A percentile compares a stretch with the other conserved stretches of the same genome.
Evolutionary conservation across 2,113 vertebrate species (phyloP).

Genomic region (Hippocampus mohnikei): DNA sequence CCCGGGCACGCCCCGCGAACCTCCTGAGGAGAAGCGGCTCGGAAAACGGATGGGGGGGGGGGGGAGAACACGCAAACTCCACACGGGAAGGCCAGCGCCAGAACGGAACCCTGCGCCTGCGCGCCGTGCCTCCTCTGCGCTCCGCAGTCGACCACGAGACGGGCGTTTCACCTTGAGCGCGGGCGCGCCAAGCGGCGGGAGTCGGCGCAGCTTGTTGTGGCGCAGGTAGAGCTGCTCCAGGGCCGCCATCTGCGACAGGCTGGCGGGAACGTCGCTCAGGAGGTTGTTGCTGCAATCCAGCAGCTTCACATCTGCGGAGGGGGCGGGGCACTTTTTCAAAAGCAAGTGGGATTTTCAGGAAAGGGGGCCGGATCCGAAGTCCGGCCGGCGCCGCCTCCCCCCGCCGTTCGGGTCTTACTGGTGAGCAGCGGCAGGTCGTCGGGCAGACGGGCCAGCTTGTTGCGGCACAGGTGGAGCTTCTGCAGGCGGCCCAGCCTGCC

Average conservation of each 20-base stretch:
- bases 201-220: slow-evolving; percentile 81
- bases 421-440: slow-evolving; percentile 79
- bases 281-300: slow-evolving; percentile 90
- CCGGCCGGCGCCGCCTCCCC: too few species aligned
- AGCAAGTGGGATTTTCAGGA: background rate
- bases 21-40: too few species aligned
- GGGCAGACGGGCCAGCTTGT: slow-evolving; percentile 82
- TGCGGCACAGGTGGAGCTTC: slow-evolving; percentile 80
- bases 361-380: background rate
- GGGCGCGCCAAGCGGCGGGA: slow-evolving; percentile 79
- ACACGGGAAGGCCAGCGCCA: too few species aligned
- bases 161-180: slow-evolving; percentile 79
- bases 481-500: slow-evolving; percentile 74
- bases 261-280: slow-evolving; percentile 78
- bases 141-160: too few species aligned
- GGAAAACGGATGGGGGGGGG: too few species aligned
- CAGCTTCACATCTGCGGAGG: slow-evolving; percentile 78
- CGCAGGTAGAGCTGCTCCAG: slow-evolving; percentile 88
- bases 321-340: background rate
- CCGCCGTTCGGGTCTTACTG: slow-evolving; percentile 69
- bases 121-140: too few species aligned
- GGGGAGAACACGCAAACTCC: too few species aligned
- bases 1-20: too few species aligned
- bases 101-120: too few species aligned
- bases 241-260: slow-evolving; percentile 79